phyloP scores from a whole-genome alignment of 2,888 invertebrate genomes.

The Endomychus coccineus region DNA sequence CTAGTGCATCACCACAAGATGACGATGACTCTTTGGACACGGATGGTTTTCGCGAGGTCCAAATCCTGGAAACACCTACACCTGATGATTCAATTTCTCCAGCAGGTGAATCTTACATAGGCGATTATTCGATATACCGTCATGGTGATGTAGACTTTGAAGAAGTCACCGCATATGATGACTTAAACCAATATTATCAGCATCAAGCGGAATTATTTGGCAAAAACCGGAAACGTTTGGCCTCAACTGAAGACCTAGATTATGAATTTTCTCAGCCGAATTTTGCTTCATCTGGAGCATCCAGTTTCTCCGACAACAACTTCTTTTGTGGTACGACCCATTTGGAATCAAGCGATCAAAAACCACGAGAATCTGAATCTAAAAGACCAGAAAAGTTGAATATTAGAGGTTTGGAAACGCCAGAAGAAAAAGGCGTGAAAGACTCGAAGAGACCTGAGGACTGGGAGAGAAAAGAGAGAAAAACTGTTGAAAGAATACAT shows the following conservation, averaged over 20 bases:
- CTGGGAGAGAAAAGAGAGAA: slow-evolving; percentile 41
- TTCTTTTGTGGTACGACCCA: too few relatives aligned
- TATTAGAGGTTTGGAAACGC: slow-evolving; percentile 33
- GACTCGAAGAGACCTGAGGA: slow-evolving; percentile 44
- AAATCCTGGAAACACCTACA: slow-evolving; percentile 45
- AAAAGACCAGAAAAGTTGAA: slow-evolving; percentile 36
- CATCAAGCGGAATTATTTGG: slow-evolving; percentile 37
- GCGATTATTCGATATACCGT: slow-evolving; percentile 18
- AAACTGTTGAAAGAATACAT: too few relatives aligned
- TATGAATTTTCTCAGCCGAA: slow-evolving; percentile 27
- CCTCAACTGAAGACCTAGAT: slow-evolving; percentile 44
- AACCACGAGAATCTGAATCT: too few relatives aligned
- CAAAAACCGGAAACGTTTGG: slow-evolving; percentile 38
- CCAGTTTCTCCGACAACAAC: too few relatives aligned
- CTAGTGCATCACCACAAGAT: slow-evolving; percentile 45
- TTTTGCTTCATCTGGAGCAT: slow-evolving; percentile 40
- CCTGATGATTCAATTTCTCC: slow-evolving; percentile 21
- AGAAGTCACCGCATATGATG: slow-evolving; percentile 39
- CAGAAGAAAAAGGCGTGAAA: slow-evolving; percentile 43
- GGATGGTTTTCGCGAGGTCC: slow-evolving; percentile 48
- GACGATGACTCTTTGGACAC: slow-evolving; percentile 51
- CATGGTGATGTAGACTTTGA: slow-evolving; percentile 32
- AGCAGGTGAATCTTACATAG: slow-evolving; percentile 26
- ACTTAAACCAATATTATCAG: slow-evolving; percentile 38
- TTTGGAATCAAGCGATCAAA: too few relatives aligned